phyloP scores from a whole-genome alignment of 2,888 invertebrate species.

The Cryptosula pallasiana region DNA sequence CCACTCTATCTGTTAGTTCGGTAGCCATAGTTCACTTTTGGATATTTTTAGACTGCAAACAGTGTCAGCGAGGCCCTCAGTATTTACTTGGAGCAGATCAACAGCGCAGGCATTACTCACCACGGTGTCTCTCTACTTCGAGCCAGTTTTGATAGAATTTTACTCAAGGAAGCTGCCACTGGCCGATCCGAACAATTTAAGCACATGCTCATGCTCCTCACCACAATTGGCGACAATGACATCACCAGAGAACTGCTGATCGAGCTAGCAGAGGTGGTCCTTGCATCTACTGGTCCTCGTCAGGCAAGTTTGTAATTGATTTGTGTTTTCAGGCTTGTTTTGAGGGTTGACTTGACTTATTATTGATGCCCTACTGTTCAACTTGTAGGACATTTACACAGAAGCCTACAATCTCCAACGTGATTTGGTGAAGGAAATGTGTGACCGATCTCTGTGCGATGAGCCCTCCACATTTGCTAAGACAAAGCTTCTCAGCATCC shows the following conservation, averaged over 20 bases:
- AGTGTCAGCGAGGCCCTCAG: no score
- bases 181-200: background rate
- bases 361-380: no score
- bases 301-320: no score
- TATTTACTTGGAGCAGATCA: no score
- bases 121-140: no score
- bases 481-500: background rate
- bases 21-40: no score
- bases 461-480: background rate
- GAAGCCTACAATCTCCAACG: background rate
- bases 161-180: background rate
- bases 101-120: no score
- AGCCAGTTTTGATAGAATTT: background rate
- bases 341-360: no score
- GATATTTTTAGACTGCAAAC: no score
- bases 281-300: background rate
- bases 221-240: background rate
- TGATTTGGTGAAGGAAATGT: background rate
- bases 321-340: no score
- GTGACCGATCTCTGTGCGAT: background rate
- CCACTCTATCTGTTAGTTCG: no score
- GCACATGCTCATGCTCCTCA: background rate
- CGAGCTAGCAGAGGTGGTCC: background rate
- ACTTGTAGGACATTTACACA: no score
- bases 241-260: background rate